Percentiles rank a stretch among this genome's conserved stretches.
phyloP scores from a whole-genome alignment of 1,140 invertebrate genomes.

The Hylaeus volcanicus region DNA sequence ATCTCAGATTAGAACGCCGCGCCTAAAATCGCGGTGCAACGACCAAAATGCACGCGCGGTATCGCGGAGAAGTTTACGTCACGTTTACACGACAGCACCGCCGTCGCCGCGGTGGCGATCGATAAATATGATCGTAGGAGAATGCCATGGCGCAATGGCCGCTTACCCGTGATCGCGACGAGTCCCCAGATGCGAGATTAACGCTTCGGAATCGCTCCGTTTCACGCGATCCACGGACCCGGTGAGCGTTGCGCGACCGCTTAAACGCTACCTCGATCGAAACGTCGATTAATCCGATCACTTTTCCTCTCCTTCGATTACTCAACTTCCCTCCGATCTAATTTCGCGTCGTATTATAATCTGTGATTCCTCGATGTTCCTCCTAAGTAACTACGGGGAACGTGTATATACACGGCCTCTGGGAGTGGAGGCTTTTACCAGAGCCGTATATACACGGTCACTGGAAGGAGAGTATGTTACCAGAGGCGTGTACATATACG shows the following conservation, averaged over 20 bases:
- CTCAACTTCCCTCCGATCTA: not conserved
- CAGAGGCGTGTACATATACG: too few species aligned
- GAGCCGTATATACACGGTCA: too few species aligned
- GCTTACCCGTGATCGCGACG: not conserved
- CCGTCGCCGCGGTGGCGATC: not conserved
- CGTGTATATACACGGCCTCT: too few species aligned
- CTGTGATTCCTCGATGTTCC: too few species aligned
- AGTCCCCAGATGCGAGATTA: slow-evolving; percentile 21
- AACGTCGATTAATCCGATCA: not conserved
- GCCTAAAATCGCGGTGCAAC: slow-evolving; percentile 40
- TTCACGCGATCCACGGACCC: not conserved
- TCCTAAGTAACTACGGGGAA: too few species aligned
- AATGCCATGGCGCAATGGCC: slow-evolving; percentile 10
- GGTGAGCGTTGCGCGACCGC: not conserved
- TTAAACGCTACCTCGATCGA: not conserved
- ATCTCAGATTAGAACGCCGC: slow-evolving; percentile 35
- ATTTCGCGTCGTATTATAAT: not conserved
- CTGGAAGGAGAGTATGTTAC: too few species aligned
- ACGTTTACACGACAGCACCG: slow-evolving; percentile 14
- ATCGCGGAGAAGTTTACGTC: slow-evolving; percentile 11
- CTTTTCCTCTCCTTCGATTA: not conserved
- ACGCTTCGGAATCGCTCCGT: not conserved
- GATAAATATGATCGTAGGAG: slow-evolving; percentile 19
- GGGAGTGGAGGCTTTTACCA: too few species aligned
- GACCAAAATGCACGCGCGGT: slow-evolving; percentile 19